A percentile compares a stretch with the other conserved stretches of the same genome.
phyloP scores from a whole-genome alignment of 2,888 invertebrate genomes.

The Cephus pulcher region DNA sequence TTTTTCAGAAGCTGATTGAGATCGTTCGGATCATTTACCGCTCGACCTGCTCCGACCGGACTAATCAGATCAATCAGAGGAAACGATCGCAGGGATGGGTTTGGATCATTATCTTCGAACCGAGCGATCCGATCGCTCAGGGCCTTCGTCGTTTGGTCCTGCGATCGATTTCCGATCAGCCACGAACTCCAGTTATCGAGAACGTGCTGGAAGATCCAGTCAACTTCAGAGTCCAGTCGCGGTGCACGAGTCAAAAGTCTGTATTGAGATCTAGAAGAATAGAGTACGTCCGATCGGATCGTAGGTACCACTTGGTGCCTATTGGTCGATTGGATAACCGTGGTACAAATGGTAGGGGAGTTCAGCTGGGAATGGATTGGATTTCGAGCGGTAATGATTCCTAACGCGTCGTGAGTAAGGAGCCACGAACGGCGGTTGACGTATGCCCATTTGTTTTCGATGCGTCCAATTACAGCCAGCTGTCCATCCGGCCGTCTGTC shows the following conservation, averaged over 20 bases:
- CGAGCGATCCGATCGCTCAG: not conserved
- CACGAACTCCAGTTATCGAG: conserved; percentile 23
- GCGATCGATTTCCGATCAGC: conserved; percentile 28
- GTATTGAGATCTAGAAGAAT: not conserved
- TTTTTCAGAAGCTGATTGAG: conserved; percentile 65
- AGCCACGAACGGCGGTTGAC: conserved; percentile 14
- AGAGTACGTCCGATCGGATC: not conserved
- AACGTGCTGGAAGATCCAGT: not conserved
- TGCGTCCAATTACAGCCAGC: conserved; percentile 33
- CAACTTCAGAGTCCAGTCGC: not conserved
- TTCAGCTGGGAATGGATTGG: not conserved
- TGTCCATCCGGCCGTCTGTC: conserved; percentile 25
- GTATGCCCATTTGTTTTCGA: conserved; percentile 29
- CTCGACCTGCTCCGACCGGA: conserved; percentile 50
- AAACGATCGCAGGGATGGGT: conserved; percentile 55
- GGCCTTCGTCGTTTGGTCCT: not conserved
- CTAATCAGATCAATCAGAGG: conserved; percentile 65
- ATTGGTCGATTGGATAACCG: not conserved
- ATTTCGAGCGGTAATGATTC: conserved; percentile 12
- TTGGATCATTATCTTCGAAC: conserved; percentile 50
- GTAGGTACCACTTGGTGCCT: not conserved
- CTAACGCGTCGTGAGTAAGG: conserved; percentile 7
- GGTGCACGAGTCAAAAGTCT: not conserved
- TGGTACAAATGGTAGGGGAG: not conserved
- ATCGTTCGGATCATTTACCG: conserved; percentile 62